These are phyloP conservation scores for Eupithecia tripunctaria DNA, from an alignment of 2,888 invertebrate species.

Conservation along the genomic window DNA sequence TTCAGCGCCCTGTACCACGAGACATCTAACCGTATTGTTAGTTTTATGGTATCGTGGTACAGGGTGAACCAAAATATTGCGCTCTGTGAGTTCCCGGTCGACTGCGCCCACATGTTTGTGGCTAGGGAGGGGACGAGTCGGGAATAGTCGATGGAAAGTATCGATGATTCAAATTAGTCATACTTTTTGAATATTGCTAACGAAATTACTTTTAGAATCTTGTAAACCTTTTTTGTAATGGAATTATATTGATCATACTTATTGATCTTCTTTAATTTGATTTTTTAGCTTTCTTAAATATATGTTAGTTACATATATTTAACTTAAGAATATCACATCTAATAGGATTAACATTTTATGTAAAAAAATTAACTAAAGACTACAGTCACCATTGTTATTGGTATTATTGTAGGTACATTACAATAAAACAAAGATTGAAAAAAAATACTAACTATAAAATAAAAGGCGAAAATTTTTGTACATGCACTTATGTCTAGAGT, in stretches of 20 bases:
- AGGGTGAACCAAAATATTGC: slow-evolving; percentile 81
- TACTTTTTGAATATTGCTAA: neutral
- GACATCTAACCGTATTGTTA: slow-evolving; percentile 29
- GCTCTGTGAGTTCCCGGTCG: slow-evolving; percentile 74
- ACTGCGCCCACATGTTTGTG: slow-evolving; percentile 79
- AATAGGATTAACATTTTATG: too few relatives aligned
- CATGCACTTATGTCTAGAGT: neutral
- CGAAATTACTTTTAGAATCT: neutral
- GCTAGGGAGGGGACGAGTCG: slow-evolving; percentile 57
- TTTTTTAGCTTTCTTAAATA: too few relatives aligned
- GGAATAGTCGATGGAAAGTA: slow-evolving; percentile 31
- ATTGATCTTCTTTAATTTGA: too few relatives aligned
- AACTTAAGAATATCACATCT: too few relatives aligned
- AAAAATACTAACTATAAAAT: too few relatives aligned
- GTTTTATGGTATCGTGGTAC: slow-evolving; percentile 56
- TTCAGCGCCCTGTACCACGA: slow-evolving; percentile 43
- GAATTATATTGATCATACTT: neutral
- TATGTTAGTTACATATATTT: too few relatives aligned
- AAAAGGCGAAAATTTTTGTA: too few relatives aligned
- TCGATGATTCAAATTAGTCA: slow-evolving; percentile 30
- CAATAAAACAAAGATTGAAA: too few relatives aligned
- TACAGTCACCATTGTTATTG: too few relatives aligned
- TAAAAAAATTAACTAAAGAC: too few relatives aligned
- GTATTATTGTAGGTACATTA: too few relatives aligned
- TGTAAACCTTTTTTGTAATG: neutral